Conservation (phyloP, 2,113 vertebrate genomes). For the Zosterops borbonicus region DNA sequence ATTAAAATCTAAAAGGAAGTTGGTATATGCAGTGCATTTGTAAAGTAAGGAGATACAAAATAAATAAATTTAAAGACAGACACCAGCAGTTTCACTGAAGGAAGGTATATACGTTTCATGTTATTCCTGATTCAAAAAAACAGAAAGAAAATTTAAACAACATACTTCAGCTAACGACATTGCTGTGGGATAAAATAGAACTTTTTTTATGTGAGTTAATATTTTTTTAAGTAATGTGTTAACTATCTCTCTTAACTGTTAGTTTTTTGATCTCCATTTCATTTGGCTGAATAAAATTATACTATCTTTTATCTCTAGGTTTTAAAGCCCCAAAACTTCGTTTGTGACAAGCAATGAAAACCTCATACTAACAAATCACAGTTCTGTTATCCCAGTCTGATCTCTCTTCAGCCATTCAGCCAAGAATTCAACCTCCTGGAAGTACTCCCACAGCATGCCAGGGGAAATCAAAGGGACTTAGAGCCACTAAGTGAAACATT, state of each 20-base stretch:
- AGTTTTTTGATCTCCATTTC: neutral
- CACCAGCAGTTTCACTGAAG: neutral
- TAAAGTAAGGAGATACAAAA: neutral
- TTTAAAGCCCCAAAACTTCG: neutral
- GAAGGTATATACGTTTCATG: neutral
- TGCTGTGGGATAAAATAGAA: neutral
- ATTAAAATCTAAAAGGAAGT: neutral
- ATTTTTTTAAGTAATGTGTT: neutral
- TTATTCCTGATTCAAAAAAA: neutral
- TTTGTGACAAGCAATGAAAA: neutral
- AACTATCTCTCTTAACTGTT: neutral
- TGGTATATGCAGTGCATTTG: neutral
- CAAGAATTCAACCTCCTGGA: neutral
- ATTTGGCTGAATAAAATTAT: neutral
- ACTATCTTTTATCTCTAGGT: neutral
- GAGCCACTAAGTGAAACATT: neutral
- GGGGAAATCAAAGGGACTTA: slow-evolving; percentile 13
- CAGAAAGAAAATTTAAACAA: neutral
- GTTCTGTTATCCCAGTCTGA: neutral
- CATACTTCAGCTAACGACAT: neutral
- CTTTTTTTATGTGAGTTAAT: neutral
- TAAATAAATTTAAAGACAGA: neutral
- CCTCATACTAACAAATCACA: neutral
- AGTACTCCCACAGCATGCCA: neutral
- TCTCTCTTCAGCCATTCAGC: neutral